Percentiles rank a stretch among this genome's conserved stretches.
phyloP scores from a whole-genome alignment of 2,888 invertebrate species.

The Ochropleura leucogaster region DNA sequence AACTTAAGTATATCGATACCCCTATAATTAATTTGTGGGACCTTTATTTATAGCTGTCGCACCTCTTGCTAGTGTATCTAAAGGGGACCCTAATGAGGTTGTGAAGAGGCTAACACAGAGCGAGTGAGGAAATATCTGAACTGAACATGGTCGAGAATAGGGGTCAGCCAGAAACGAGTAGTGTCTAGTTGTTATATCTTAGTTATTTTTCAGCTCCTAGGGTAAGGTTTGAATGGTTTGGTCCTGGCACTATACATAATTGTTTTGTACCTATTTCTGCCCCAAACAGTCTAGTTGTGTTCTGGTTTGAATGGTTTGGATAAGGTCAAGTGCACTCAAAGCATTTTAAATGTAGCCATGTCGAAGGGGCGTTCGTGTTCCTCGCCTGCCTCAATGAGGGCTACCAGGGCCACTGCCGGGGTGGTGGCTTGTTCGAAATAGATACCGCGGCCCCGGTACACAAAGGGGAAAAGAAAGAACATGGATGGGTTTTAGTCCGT shows the following conservation, averaged over 20 bases:
- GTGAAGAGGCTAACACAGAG: background rate
- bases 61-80: constrained; percentile 9
- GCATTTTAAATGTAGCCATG: background rate
- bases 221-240: constrained; percentile 4
- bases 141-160: background rate
- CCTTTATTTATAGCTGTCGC: constrained; percentile 38
- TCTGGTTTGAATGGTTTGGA: background rate
- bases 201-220: constrained; percentile 16
- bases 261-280: constrained; percentile 12
- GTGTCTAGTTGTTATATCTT: constrained; percentile 3
- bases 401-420: too few species aligned
- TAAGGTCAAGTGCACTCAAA: background rate
- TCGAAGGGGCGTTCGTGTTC: too few species aligned
- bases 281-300: constrained; percentile 9
- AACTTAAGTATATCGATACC: constrained; percentile 33
- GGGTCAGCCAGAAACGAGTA: background rate
- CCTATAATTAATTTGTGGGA: constrained; percentile 35
- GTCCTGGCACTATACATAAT: background rate
- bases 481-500: too few species aligned
- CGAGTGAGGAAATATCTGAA: constrained; percentile 1
- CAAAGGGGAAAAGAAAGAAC: too few species aligned
- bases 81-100: background rate
- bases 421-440: too few species aligned
- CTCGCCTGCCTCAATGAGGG: too few species aligned
- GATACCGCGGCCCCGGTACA: too few species aligned